phyloP scores from a whole-genome alignment of 1,140 invertebrate genomes.

The Drosophila gunungcola region DNA sequence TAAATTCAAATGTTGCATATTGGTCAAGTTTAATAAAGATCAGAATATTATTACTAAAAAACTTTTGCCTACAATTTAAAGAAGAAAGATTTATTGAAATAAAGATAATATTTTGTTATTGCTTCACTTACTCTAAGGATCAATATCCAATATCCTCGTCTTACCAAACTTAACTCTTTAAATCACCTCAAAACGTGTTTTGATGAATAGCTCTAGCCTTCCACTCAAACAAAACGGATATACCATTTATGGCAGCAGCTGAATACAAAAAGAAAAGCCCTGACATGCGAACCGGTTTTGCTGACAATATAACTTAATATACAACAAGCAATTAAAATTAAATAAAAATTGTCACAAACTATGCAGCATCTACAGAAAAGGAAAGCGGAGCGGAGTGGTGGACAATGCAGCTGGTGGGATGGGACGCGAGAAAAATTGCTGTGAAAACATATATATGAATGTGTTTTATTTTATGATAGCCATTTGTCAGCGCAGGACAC shows the following conservation, averaged over 20 bases:
- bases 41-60: too few relatives aligned
- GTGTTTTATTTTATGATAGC: slow-evolving; percentile 82
- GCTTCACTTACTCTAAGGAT: too few relatives aligned
- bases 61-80: too few relatives aligned
- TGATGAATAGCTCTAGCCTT: slow-evolving; percentile 4
- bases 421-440: slow-evolving; percentile 43
- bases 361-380: slow-evolving; percentile 38
- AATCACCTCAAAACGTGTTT: background rate
- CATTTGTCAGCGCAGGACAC: slow-evolving; percentile 72
- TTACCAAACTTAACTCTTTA: too few relatives aligned
- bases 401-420: slow-evolving; percentile 24
- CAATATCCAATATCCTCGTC: too few relatives aligned
- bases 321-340: slow-evolving; percentile 81
- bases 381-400: slow-evolving; percentile 1
- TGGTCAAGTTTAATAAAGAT: background rate
- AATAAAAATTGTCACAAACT: slow-evolving; percentile 79
- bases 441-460: slow-evolving; percentile 68
- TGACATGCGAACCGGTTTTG: slow-evolving; percentile 53
- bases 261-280: slow-evolving; percentile 1
- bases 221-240: slow-evolving; percentile 10
- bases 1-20: slow-evolving; percentile 3
- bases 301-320: slow-evolving; percentile 74
- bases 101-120: too few relatives aligned
- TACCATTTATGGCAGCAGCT: slow-evolving; percentile 10
- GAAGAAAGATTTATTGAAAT: too few relatives aligned